Conservation (phyloP, 2,797 vertebrate species). For the Syngnathus rostellatus region DNA sequence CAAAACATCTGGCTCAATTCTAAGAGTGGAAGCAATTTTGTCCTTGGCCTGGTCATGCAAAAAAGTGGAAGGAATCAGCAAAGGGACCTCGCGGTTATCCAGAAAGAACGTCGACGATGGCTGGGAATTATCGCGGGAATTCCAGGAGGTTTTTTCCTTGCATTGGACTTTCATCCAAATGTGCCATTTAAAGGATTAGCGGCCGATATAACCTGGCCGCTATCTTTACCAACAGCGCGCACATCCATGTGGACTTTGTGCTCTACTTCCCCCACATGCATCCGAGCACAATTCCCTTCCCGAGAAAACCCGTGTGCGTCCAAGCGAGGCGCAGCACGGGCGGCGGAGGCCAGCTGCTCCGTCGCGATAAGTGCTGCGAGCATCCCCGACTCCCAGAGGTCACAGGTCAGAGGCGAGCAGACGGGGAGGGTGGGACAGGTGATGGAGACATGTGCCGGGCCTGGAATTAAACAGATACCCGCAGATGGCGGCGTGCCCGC, state of each 20-base stretch:
- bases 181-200: conserved; percentile 58
- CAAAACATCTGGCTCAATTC: too few relatives aligned
- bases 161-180: conserved; percentile 37
- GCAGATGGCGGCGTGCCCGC: conserved; percentile 49
- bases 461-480: conserved; percentile 62
- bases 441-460: conserved; percentile 36
- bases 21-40: neutral
- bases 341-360: conserved; percentile 49
- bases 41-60: neutral
- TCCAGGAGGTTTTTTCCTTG: conserved; percentile 19
- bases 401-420: conserved; percentile 57
- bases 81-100: neutral
- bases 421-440: conserved; percentile 8
- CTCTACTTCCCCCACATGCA: neutral
- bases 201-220: conserved; percentile 49
- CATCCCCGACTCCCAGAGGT: conserved; percentile 34
- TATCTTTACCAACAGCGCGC: neutral
- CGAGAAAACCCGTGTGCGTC: neutral
- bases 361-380: conserved; percentile 40
- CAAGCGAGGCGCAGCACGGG: conserved; percentile 36
- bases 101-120: neutral
- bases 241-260: conserved; percentile 10
- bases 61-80: neutral
- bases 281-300: neutral
- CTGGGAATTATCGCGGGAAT: neutral